These are phyloP conservation scores for Calcarius lapponicus DNA, from an alignment of 2,797 vertebrate genomes.

Conservation along the genomic window DNA sequence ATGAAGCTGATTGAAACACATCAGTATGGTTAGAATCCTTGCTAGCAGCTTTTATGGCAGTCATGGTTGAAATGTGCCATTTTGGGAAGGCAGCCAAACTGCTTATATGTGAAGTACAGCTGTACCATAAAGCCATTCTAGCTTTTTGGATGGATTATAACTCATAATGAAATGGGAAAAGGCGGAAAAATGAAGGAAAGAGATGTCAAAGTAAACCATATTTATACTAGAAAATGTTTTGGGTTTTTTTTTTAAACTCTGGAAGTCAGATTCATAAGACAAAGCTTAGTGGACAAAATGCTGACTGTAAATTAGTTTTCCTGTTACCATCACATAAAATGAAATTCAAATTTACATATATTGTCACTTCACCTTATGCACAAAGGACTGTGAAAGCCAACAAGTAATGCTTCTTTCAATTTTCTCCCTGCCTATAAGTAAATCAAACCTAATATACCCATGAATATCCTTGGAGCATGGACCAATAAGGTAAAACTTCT, in stretches of 20 bases:
- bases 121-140: constrained; percentile 1
- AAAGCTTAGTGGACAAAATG: neutral
- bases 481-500: neutral
- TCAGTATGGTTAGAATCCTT: neutral
- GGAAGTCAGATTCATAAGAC: neutral
- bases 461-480: neutral
- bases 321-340: neutral
- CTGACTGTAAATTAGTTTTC: neutral
- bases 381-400: neutral
- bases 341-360: neutral
- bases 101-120: neutral
- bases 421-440: neutral
- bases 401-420: neutral
- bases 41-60: constrained; percentile 24
- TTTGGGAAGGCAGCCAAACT: constrained; percentile 51
- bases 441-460: neutral
- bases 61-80: neutral
- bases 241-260: neutral
- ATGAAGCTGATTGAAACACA: neutral
- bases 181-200: constrained; percentile 6
- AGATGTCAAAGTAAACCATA: neutral
- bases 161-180: neutral
- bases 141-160: constrained; percentile 11
- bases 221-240: neutral
- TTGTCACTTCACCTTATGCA: neutral